Conservation (phyloP, 1,140 invertebrate species). For the Caenorhabditis tropicalis region DNA sequence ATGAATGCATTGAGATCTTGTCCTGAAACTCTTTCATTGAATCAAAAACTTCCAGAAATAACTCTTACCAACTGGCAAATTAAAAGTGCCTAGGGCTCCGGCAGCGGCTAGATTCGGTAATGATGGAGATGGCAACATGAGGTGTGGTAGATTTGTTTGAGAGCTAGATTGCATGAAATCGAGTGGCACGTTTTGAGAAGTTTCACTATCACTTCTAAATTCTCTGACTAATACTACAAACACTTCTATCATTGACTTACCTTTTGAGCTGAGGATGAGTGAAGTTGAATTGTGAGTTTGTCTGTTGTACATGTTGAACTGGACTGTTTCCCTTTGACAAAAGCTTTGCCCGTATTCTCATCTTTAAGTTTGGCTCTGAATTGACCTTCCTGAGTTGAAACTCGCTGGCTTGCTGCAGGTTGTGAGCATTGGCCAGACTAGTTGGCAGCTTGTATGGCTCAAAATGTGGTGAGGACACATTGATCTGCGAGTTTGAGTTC, state of each 20-base stretch:
- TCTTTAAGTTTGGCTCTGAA: conserved; percentile 70
- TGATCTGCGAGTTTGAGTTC: conserved; percentile 45
- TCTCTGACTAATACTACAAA: not conserved
- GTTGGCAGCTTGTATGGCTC: conserved; percentile 67
- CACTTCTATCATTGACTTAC: not conserved
- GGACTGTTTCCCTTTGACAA: conserved; percentile 67
- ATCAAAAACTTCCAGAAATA: no score
- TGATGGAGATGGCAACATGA: conserved; percentile 69
- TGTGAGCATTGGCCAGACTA: conserved; percentile 3
- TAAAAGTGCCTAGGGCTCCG: not conserved
- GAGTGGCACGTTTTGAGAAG: conserved; percentile 20
- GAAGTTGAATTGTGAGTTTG: conserved; percentile 52
- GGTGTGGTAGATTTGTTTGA: conserved; percentile 57
- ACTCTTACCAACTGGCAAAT: conserved; percentile 35
- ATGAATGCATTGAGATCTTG: conserved; percentile 60
- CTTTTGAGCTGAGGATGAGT: conserved; percentile 50
- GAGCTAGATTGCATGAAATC: conserved; percentile 44
- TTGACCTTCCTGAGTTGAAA: conserved; percentile 70
- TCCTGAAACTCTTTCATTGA: no score
- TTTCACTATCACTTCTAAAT: conserved; percentile 63
- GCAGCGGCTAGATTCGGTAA: conserved; percentile 63
- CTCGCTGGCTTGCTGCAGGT: conserved; percentile 56
- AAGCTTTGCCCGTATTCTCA: conserved; percentile 66
- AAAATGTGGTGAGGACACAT: conserved; percentile 61
- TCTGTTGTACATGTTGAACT: conserved; percentile 40